Percentiles rank a stretch among this genome's conserved stretches.
Conservation (phyloP, 1,140 invertebrate species). For the Anastrepha obliqua region DNA sequence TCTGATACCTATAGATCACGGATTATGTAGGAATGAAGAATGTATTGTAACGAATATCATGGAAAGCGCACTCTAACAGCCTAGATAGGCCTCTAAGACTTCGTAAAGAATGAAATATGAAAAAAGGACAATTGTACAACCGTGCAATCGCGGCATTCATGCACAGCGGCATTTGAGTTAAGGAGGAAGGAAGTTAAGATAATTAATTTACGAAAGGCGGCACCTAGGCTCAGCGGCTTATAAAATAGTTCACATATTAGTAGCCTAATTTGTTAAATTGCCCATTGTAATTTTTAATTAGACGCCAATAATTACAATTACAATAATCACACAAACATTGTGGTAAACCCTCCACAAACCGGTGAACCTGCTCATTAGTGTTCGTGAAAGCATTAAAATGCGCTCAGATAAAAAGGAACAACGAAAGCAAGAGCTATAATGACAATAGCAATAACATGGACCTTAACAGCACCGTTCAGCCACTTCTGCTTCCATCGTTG, state of each 20-base stretch:
- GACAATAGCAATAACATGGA: conserved; percentile 51
- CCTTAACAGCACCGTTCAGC: conserved; percentile 39
- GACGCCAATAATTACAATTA: conserved; percentile 15
- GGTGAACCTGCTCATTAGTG: conserved; percentile 43
- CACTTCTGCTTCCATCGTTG: conserved; percentile 34
- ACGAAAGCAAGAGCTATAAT: conserved; percentile 34
- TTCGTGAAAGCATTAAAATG: conserved; percentile 46
- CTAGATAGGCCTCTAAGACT: too few relatives aligned
- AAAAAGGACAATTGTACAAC: too few relatives aligned
- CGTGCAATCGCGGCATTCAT: too few relatives aligned
- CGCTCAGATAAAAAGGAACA: conserved; percentile 30
- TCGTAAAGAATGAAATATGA: too few relatives aligned
- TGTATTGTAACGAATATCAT: too few relatives aligned
- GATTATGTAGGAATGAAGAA: too few relatives aligned
- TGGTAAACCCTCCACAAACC: conserved; percentile 10
- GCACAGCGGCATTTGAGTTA: too few relatives aligned
- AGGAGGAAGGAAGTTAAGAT: too few relatives aligned
- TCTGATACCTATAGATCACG: too few relatives aligned
- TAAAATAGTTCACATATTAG: not conserved
- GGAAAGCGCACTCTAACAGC: too few relatives aligned
- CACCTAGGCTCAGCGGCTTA: too few relatives aligned
- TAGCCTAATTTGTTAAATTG: conserved; percentile 5
- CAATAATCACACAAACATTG: not conserved
- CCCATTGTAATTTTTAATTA: conserved; percentile 30
- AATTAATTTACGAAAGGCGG: too few relatives aligned